Evolutionary conservation across 2,888 invertebrate species (phyloP), one percentile per base, ranked within the genome.

Genomic region (Pristionchus fissidentatus): DNA sequence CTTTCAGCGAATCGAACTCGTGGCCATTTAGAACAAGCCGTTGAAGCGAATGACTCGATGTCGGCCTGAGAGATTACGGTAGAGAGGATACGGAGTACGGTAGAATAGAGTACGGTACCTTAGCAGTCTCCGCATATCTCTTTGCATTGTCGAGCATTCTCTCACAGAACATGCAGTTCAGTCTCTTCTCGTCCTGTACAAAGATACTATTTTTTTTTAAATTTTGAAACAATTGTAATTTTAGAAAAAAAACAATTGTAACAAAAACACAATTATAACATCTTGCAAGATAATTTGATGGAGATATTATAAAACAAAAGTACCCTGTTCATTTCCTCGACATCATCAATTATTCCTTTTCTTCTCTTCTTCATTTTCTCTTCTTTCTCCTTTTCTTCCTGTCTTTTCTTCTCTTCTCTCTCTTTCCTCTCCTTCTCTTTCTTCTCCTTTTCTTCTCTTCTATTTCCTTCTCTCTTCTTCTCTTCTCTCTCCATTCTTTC

Each of bases 81-180:
- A 8, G n/a, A 46, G n/a, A 15, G 10, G 32, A 84, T 80, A 79
- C 78, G 73, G 22, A 85, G 84, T 32, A 26, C 13, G 13, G 46
- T 49, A 29, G 60, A 78, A 43, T 60, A 80, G n/a, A 19, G 10
- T 49, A 19, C 49, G 49, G 29, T 70, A 89, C 89, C 86, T 89
- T 89, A 0, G 89, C 87, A 13, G 87, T 86, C 29, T 89, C 88
- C 29, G 90, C 90, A 83, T 90, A 90, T 49, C 87, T 87, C 85
- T 89, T 89, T 35, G 88, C 90, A 77, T 89, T 90, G 52, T 89
- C 88, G 41, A 90, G 84, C 90, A 90, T 88, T 75, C 88, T 70
- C 57, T 90, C 89, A 70, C 90, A 90, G 85, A 90, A 90, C n/a
- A 87, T 85, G 79, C 90, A 90, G 19, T 89, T 89, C 66, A 89